Evolutionary conservation across 1,140 invertebrate genomes (phyloP).

Genomic region (Cepaea nemoralis): DNA sequence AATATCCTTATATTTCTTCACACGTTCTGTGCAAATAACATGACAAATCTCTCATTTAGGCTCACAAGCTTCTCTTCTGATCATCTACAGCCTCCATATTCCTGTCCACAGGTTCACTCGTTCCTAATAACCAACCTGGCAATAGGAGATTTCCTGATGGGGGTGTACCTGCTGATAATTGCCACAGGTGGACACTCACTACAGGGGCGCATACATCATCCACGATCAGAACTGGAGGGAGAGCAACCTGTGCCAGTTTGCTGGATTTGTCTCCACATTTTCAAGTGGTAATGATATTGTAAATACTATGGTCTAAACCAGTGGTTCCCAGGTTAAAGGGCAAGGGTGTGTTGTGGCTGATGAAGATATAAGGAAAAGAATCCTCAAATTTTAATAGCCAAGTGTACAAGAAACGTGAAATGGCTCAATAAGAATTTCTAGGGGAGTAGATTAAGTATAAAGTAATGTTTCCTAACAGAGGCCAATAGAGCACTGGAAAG

Average conservation of each 20-base stretch:
- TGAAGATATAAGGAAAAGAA: no score
- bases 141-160: slow-evolving; percentile 76
- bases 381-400: no score
- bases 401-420: no score
- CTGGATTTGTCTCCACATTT: slow-evolving; percentile 79
- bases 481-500: no score
- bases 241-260: slow-evolving; percentile 74
- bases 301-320: neutral
- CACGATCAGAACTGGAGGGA: slow-evolving; percentile 74
- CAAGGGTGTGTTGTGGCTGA: neutral
- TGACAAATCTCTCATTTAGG: no score
- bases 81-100: neutral
- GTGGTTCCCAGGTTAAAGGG: neutral
- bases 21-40: no score
- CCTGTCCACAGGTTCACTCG: slow-evolving; percentile 73
- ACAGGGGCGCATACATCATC: slow-evolving; percentile 75
- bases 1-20: no score
- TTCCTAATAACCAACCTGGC: slow-evolving; percentile 79
- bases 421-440: no score
- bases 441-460: no score
- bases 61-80: no score
- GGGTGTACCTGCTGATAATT: slow-evolving; percentile 75
- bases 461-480: no score
- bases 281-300: slow-evolving; percentile 71
- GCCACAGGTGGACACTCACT: slow-evolving; percentile 74